Evolutionary conservation across 2,113 vertebrate genomes (phyloP).

Genomic region (Furnarius figulus): DNA sequence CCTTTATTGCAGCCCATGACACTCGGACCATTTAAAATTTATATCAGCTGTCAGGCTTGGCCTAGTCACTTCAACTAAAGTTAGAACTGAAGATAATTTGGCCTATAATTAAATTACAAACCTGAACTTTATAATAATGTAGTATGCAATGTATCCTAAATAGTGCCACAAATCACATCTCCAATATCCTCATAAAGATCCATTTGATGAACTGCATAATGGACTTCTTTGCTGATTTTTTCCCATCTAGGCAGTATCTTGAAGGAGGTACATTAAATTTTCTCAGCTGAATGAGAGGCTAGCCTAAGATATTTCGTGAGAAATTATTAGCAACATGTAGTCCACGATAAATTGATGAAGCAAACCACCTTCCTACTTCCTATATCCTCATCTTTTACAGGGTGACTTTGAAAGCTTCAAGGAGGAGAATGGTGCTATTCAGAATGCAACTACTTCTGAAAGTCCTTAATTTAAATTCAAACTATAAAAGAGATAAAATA

Average conservation of each 20-base stretch:
- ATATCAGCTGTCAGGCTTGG: constrained; percentile 36
- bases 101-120: constrained; percentile 59
- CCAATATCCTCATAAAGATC: constrained; percentile 55
- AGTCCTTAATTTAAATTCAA: background rate
- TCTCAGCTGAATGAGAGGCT: background rate
- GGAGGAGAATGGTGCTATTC: background rate
- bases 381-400: background rate
- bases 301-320: constrained; percentile 10
- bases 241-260: background rate
- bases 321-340: constrained; percentile 53
- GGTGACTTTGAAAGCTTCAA: constrained; percentile 47
- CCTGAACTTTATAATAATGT: constrained; percentile 63
- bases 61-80: constrained; percentile 33
- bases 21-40: constrained; percentile 34
- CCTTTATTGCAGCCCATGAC: background rate
- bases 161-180: constrained; percentile 54
- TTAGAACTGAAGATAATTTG: constrained; percentile 53
- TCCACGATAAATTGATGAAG: constrained; percentile 35
- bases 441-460: background rate
- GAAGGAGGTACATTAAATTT: constrained; percentile 31
- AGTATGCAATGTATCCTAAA: constrained; percentile 47
- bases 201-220: constrained; percentile 52
- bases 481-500: background rate
- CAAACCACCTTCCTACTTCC: background rate
- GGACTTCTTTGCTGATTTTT: constrained; percentile 25